A percentile compares a stretch with the other conserved stretches of the same genome.
Conservation (phyloP, 2,797 vertebrate genomes). For the Schizothorax lantsangensis region DNA sequence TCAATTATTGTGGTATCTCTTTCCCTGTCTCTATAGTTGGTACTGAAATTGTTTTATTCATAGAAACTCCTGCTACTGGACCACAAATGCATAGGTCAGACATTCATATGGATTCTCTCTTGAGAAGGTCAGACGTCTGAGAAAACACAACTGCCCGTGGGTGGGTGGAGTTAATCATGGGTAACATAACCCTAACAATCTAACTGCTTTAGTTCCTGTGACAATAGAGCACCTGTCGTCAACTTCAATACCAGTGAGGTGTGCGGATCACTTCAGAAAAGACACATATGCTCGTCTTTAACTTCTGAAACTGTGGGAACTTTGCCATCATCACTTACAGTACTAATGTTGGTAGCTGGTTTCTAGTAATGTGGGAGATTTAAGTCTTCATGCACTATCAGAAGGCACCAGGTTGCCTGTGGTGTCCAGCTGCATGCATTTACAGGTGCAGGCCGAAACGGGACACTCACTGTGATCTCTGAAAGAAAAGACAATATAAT, state of each 20-base stretch:
- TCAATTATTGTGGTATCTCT: conserved; percentile 2
- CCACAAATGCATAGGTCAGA: conserved; percentile 2
- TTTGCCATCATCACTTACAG: neutral
- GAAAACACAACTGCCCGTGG: conserved; percentile 1
- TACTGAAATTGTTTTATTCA: conserved; percentile 26
- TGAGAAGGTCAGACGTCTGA: neutral
- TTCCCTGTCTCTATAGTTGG: neutral
- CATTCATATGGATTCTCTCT: conserved; percentile 6
- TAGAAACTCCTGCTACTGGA: neutral
- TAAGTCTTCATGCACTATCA: conserved; percentile 83
- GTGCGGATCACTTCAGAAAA: neutral
- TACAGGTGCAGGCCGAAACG: conserved; percentile 95
- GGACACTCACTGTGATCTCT: conserved; percentile 98
- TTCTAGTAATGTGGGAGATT: conserved; percentile 5
- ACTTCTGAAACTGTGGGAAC: conserved; percentile 1
- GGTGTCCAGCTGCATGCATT: conserved; percentile 99
- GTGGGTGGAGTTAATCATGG: conserved; percentile 24
- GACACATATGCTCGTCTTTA: neutral
- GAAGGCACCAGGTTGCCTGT: conserved; percentile 96
- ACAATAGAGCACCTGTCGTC: conserved; percentile 11
- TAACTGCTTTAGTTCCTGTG: conserved; percentile 22
- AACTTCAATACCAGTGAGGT: conserved; percentile 9
- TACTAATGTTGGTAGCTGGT: conserved; percentile 11
- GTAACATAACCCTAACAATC: conserved; percentile 34
- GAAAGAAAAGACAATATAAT: conserved; percentile 38